Percentiles rank a stretch among this genome's conserved stretches.
These are phyloP conservation scores for Alviniconcha marisindica DNA, from an alignment of 1,140 invertebrate species.

Conservation along the genomic window DNA sequence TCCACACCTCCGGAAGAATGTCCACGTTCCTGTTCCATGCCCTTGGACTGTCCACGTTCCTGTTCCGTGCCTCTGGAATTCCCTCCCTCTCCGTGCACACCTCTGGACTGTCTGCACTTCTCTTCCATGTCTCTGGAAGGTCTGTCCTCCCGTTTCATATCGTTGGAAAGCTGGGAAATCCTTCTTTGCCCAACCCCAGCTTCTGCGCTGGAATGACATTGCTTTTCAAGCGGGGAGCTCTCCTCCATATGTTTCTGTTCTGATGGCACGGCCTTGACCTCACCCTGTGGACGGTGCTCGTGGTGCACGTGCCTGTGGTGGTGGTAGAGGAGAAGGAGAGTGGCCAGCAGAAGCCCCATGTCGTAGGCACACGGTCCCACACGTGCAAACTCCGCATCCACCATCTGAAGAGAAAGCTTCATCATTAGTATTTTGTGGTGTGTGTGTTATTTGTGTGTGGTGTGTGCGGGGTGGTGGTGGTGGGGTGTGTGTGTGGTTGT, in stretches of 20 bases:
- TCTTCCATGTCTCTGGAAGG: too few species aligned
- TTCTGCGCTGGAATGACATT: not conserved
- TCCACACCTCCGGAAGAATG: too few species aligned
- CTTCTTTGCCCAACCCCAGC: not conserved
- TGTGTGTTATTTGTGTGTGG: too few species aligned
- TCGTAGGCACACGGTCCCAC: constrained; percentile 29
- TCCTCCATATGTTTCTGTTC: not conserved
- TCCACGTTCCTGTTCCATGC: too few species aligned
- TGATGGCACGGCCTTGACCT: not conserved
- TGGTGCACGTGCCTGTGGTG: constrained; percentile 18
- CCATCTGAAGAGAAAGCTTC: constrained; percentile 1
- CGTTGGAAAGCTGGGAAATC: not conserved
- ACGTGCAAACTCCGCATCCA: constrained; percentile 36
- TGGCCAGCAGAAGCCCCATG: constrained; percentile 28
- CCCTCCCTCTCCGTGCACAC: too few species aligned
- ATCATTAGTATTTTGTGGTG: too few species aligned
- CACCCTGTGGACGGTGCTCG: not conserved
- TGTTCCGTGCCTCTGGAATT: too few species aligned
- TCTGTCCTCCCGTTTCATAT: not conserved
- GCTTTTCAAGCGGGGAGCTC: not conserved
- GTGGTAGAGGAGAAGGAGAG: not conserved
- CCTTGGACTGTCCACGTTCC: too few species aligned
- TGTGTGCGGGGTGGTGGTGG: too few species aligned
- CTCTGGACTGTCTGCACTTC: too few species aligned
- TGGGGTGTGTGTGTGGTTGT: too few species aligned